Evolutionary conservation across 2,113 vertebrate species (phyloP).

Genomic region (Eretmodus cyanostictus): DNA sequence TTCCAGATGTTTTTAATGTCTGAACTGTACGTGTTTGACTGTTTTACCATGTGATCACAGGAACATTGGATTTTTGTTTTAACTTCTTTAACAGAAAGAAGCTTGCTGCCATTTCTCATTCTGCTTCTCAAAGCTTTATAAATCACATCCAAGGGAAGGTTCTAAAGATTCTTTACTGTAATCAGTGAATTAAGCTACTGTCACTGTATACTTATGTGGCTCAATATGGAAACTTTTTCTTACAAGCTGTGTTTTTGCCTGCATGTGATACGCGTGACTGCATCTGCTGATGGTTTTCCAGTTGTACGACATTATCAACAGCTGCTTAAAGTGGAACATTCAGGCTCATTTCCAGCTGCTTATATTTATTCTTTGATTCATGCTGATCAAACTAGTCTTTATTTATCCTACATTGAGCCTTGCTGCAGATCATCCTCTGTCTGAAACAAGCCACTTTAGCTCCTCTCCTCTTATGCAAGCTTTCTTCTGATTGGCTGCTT

Average conservation of each 20-base stretch:
- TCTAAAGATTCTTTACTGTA: neutral
- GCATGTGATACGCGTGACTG: fast-evolving
- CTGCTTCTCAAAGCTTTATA: neutral
- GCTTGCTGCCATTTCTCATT: neutral
- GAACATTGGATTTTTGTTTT: neutral
- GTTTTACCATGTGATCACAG: neutral
- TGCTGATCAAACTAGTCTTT: neutral
- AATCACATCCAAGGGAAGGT: neutral
- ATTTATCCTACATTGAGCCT: neutral
- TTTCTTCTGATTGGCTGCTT: neutral
- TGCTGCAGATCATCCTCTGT: neutral
- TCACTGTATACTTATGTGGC: neutral
- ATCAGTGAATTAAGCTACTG: constrained; percentile 18
- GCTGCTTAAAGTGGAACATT: neutral
- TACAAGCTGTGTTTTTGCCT: neutral
- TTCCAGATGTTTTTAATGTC: neutral
- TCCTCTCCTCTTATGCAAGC: neutral
- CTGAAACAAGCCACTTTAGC: neutral
- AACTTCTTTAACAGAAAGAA: neutral
- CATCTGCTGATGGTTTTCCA: neutral
- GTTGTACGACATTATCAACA: neutral
- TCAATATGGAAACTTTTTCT: neutral
- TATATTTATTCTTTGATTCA: neutral
- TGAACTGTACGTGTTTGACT: neutral
- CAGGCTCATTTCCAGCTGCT: neutral